Conservation (phyloP, 2,888 invertebrate species). For the Rhabditoides inermis region DNA sequence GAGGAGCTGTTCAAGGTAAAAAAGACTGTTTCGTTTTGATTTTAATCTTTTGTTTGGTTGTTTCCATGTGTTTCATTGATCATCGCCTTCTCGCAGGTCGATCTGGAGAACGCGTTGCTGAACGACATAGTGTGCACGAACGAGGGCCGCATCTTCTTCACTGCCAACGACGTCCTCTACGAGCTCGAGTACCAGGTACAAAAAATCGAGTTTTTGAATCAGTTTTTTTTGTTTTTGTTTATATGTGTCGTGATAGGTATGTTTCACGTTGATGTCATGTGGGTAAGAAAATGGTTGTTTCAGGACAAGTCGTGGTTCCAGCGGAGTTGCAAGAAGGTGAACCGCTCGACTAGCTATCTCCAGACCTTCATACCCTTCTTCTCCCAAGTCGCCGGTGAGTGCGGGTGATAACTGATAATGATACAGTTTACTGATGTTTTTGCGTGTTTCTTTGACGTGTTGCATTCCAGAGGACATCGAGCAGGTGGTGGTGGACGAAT, state of each 20-base stretch:
- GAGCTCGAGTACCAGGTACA: conserved; percentile 80
- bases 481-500: conserved; percentile 77
- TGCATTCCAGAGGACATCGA: conserved; percentile 67
- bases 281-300: conserved; percentile 18
- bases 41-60: not conserved
- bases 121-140: conserved; percentile 67
- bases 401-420: too few relatives aligned
- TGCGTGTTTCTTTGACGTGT: not conserved
- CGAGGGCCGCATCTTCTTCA: conserved; percentile 82
- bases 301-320: conserved; percentile 74
- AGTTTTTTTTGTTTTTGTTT: not conserved
- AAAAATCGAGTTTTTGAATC: not conserved
- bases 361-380: conserved; percentile 27
- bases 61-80: not conserved
- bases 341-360: conserved; percentile 66
- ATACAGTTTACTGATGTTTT: not conserved
- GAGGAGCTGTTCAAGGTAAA: conserved; percentile 68
- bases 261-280: not conserved
- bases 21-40: not conserved
- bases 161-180: conserved; percentile 86
- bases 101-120: conserved; percentile 39
- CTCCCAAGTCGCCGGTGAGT: conserved; percentile 7
- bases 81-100: conserved; percentile 35
- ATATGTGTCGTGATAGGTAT: not conserved
- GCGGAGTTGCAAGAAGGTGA: conserved; percentile 84